Base-by-base conservation (phyloP, 2,113 vertebrate genomes). In the Ascaphus truei region DNA sequence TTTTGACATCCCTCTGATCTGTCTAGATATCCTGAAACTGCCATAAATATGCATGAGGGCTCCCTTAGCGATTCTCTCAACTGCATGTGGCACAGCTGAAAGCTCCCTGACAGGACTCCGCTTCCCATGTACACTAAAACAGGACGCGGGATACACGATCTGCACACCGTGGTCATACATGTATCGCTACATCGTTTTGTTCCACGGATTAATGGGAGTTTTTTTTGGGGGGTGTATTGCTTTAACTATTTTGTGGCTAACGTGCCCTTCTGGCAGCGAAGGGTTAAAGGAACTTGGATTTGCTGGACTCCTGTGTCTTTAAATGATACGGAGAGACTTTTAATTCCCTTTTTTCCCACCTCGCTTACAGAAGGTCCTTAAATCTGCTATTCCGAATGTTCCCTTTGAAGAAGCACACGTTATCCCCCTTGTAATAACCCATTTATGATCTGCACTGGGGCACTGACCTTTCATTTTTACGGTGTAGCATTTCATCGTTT, bases 11-110 rank as follows among this genome's bases (percentile, higher is more conserved):
- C 45, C 31, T 71, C 67, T 71, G 56, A 71, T 71, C 55, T 71
- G 56, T 27, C 47, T 61, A 22, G 56, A 52, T 61, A 52, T 61
- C 45, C 45, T 71, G 57, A 51, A 52, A 60, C 23, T 8, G 31
- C 31, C 34, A 71, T 71, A 30, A 71, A 71, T 71, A 71, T 71
- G 56, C 51, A 71, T 71, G 67, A 71, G 57, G 27, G 57, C 25
- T 50, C 67, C 56, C 57, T 51, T 37, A 50, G 56, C 56, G 37
- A 50, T 27, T 23, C 30, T 26, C 31, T 23, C 30, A 68, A 58
- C 45, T 34, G 25, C 56, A 52, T 52, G 56, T 71, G 56, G 45
- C 56, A 51, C 29, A 23, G 33, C 30, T 52, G 39, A 66, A 51
- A 66, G 36, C 25, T 56, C 63, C 63, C 63, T 11, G 26, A 31